phyloP scores from a whole-genome alignment of 1,140 invertebrate genomes.

The Drosophila nigromelanica region DNA sequence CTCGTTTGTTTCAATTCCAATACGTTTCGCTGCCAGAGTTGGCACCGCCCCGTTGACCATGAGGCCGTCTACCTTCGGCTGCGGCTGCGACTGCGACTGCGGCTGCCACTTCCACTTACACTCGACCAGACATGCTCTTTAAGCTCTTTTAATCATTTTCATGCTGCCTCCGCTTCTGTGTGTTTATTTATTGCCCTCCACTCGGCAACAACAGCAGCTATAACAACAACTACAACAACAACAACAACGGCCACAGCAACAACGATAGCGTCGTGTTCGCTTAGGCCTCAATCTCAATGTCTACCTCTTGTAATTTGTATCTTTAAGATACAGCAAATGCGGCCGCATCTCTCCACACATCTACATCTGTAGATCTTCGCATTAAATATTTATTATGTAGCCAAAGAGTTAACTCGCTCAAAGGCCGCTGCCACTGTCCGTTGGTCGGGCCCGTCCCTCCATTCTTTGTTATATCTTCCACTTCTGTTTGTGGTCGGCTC shows the following conservation, averaged over 20 bases:
- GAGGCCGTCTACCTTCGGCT: conserved; percentile 56
- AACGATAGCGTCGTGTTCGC: conserved; percentile 33
- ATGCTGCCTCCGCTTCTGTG: conserved; percentile 65
- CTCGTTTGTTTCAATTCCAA: conserved; percentile 43
- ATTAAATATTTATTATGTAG: conserved; percentile 81
- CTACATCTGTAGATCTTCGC: conserved; percentile 65
- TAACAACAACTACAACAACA: conserved; percentile 9
- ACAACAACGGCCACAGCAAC: conserved; percentile 2
- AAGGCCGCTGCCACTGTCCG: conserved; percentile 49
- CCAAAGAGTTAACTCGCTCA: conserved; percentile 76
- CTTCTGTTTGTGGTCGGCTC: conserved; percentile 40
- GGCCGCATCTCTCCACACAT: conserved; percentile 23
- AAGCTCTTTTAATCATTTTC: conserved; percentile 81
- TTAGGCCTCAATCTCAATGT: conserved; percentile 78
- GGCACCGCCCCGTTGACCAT: conserved; percentile 64
- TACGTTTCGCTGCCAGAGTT: conserved; percentile 25
- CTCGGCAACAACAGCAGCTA: conserved; percentile 27
- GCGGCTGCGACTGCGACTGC: conserved; percentile 34
- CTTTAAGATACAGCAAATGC: conserved; percentile 76
- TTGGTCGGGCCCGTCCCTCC: conserved; percentile 22
- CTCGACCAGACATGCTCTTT: conserved; percentile 69
- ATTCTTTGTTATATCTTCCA: conserved; percentile 39
- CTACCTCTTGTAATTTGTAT: conserved; percentile 79
- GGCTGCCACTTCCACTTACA: conserved; percentile 48
- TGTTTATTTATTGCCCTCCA: conserved; percentile 72